phyloP scores from a whole-genome alignment of 2,888 invertebrate genomes.

The Pachymerium ferrugineum region DNA sequence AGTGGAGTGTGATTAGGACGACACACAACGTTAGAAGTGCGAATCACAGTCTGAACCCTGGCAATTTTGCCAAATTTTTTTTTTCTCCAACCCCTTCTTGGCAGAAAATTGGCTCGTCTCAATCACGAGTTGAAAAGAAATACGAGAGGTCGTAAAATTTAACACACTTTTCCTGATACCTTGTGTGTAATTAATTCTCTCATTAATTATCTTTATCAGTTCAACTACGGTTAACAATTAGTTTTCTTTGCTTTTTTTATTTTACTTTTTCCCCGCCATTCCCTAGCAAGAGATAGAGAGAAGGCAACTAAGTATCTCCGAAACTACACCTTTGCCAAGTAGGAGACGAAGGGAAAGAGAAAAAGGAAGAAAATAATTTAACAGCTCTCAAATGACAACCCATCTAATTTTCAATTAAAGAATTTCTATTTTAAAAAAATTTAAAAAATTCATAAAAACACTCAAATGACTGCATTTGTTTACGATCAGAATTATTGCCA shows the following conservation, averaged over 20 bases:
- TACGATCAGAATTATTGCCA: not conserved
- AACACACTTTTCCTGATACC: slow-evolving; percentile 13
- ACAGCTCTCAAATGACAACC: slow-evolving; percentile 13
- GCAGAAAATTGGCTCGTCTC: slow-evolving; percentile 13
- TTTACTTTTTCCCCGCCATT: not conserved
- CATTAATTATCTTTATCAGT: slow-evolving; percentile 13
- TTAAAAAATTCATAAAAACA: not conserved
- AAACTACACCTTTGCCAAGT: slow-evolving; percentile 7
- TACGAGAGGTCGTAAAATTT: slow-evolving; percentile 13
- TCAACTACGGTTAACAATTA: slow-evolving; percentile 13
- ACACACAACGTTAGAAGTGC: slow-evolving; percentile 8
- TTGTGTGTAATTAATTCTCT: slow-evolving; percentile 9
- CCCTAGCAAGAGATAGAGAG: not conserved
- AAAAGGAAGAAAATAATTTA: slow-evolving; percentile 8
- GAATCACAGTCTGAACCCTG: slow-evolving; percentile 4
- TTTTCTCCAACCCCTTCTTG: not conserved
- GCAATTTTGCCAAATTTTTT: slow-evolving; percentile 1
- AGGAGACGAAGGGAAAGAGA: slow-evolving; percentile 13
- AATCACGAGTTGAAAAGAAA: slow-evolving; percentile 7
- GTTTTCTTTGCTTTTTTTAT: slow-evolving; percentile 6
- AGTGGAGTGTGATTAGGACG: slow-evolving; percentile 8
- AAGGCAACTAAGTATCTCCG: slow-evolving; percentile 4
- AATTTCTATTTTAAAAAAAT: not conserved
- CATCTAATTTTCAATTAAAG: slow-evolving; percentile 9
- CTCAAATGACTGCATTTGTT: slow-evolving; percentile 8